These are phyloP conservation scores for Phalera bucephala DNA, from an alignment of 2,888 invertebrate species.

Conservation along the genomic window DNA sequence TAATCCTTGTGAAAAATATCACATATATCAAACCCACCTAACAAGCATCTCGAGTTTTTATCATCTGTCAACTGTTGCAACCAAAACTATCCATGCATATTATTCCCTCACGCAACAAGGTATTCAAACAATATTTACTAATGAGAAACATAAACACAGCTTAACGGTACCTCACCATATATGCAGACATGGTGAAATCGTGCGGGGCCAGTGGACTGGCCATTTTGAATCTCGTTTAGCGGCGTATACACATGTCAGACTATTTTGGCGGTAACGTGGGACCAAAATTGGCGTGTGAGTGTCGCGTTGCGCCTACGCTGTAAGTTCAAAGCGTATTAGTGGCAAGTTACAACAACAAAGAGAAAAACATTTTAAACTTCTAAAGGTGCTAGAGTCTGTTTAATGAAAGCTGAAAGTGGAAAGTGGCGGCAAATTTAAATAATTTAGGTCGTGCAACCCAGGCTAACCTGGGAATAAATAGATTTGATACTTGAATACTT, in stretches of 20 bases:
- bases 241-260: slow-evolving; percentile 18
- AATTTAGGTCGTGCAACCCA: no score
- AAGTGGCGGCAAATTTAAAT: no score
- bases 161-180: slow-evolving; percentile 52
- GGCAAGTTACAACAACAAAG: no score
- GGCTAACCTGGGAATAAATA: no score
- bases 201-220: slow-evolving; percentile 45
- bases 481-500: no score
- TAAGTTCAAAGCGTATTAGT: no score
- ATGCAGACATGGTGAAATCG: slow-evolving; percentile 46
- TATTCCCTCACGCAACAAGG: slow-evolving; percentile 10
- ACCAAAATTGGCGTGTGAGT: slow-evolving; percentile 10
- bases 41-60: neutral
- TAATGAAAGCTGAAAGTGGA: no score
- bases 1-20: no score
- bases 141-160: slow-evolving; percentile 39
- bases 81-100: slow-evolving; percentile 10
- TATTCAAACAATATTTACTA: slow-evolving; percentile 36
- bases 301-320: neutral
- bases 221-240: slow-evolving; percentile 31
- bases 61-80: slow-evolving; percentile 5
- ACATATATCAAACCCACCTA: no score
- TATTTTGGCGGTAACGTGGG: slow-evolving; percentile 20
- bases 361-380: no score
- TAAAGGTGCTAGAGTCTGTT: no score